Conservation (phyloP, 2,797 vertebrate species). For the Serranus cabrilla region DNA sequence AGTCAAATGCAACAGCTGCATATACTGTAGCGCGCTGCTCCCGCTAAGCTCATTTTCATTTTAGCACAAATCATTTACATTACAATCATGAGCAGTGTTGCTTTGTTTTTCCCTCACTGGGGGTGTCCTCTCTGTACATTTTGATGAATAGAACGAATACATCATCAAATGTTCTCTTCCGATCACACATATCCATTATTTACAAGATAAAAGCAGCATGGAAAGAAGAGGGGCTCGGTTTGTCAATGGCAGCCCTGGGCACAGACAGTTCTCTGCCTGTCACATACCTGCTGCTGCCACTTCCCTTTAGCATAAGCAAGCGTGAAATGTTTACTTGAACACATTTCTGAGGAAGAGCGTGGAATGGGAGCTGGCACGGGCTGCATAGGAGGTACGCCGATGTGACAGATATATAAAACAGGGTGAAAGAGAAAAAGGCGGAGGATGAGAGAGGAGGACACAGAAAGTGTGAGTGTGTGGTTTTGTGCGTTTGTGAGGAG, state of each 20-base stretch:
- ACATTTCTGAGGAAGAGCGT: constrained; percentile 81
- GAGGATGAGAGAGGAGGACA: constrained; percentile 54
- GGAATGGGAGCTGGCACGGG: constrained; percentile 83
- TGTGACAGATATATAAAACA: constrained; percentile 85
- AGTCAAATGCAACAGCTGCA: constrained; percentile 55
- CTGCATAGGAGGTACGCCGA: constrained; percentile 79
- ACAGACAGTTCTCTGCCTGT: constrained; percentile 80
- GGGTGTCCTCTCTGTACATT: constrained; percentile 54
- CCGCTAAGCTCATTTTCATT: constrained; percentile 56
- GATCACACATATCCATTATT: constrained; percentile 62
- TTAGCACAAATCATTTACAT: constrained; percentile 71
- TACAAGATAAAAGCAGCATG: constrained; percentile 59
- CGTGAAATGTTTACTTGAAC: constrained; percentile 88
- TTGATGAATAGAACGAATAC: constrained; percentile 58
- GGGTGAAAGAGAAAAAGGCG: constrained; percentile 65
- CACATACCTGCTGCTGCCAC: constrained; percentile 85
- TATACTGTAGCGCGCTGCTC: constrained; percentile 21
- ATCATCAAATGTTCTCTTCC: constrained; percentile 58
- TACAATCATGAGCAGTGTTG: constrained; percentile 57
- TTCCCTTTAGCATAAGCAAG: constrained; percentile 86
- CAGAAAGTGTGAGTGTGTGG: constrained; percentile 16
- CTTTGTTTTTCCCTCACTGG: constrained; percentile 59
- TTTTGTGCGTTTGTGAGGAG: not conserved
- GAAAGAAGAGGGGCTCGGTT: constrained; percentile 53
- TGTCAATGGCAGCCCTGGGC: constrained; percentile 73